Evolutionary conservation across 2,113 vertebrate species (phyloP), one percentile per base, ranked within the genome.

Genomic region (Pungitius pungitius): DNA sequence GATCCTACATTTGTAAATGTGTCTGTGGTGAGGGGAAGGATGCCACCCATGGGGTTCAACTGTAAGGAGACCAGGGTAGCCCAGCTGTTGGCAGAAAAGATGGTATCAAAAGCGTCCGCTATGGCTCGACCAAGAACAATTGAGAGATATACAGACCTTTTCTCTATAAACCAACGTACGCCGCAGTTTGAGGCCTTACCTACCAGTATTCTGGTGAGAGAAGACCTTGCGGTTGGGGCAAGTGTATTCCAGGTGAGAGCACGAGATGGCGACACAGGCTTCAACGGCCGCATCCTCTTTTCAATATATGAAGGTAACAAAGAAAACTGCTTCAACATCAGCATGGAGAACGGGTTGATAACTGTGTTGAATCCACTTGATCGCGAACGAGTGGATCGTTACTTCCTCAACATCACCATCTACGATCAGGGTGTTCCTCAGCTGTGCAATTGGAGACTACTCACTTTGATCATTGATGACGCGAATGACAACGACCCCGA

Each of bases 141-240:
- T 80, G 95, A 97, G 24, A 93, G 90, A 27, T 95, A 94, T 83
- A 91, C 95, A 1, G 96, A 99, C 88, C 87, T 95, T 69, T 97
- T 96, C 90, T 97, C 96, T 0, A 54, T 93, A n/a, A 99, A 99
- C 83, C 95, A 93, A 66, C 95, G 97, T 69, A 92, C 95, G 5
- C 98, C 98, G 0, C 96, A 98, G 87, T 99, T 99, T 85, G 96
- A 97, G 85, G 95, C 96, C 1, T 95, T 99, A 82, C 96, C 97
- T 27, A 95, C 95, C 13, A 96, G 96, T 78, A 93, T 98, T 59
- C 92, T 95, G 8, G 95, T 99, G 51, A 94, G 92, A 61, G 98
- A 99, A 73, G 95, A 98, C 86, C 92, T 99, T 9, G 88, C 92
- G 0, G 77, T 93, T 27, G 97, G 95, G 65, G 90, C 94, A 18